Base-by-base conservation (phyloP, 1,140 invertebrate genomes). In the Trachelipus rathkii region DNA sequence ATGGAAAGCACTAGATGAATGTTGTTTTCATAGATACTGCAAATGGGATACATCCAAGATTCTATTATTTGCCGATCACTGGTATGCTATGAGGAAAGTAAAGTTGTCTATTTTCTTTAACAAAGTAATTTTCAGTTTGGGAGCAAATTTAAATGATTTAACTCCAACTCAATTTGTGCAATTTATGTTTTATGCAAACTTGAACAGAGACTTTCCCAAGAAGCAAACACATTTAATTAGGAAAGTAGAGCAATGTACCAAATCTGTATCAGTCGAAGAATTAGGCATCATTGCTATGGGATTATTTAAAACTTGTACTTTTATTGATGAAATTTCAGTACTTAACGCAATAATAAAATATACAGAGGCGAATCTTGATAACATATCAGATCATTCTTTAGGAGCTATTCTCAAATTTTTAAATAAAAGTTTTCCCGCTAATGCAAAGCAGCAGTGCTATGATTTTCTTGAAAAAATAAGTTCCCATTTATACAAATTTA, bases 241-340 rank as follows among this genome's bases (percentile, higher is more conserved):
- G 44, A 79, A 75, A 23, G 53, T 82, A 6, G 33, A 23, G 10
- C 68, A 80, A 77, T 77, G 74, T 50, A 33, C 79, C 13, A 44
- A 77, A 43, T 23, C 74, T 43, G 60, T 82, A 60, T 82, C 81
- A 15, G 45, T 82, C 5, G 81, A 82, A 67, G 81, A 82, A 74
- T 71, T 82, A 23, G 81, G 78, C 70, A 77, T 82, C 9, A 79
- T 82, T 50, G 75, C 78, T 4, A 82, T 82, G 81, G 79, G 78
- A 2, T 75, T 82, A 72, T 82, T 82, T 69, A 82, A 82, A 75
- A 78, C 78, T 24, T 78, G 78, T 72, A 78, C 78, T 33, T 80
- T 79, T 73, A 44, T 82, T 8, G 53, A 74, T 44, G 73, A 66
- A 60, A 74, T 77, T 43, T 69, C 75, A 53, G 71, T 82, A 7